Percentiles rank a stretch among this genome's conserved stretches.
These are phyloP conservation scores for Anneissia japonica DNA, from an alignment of 35 echinoderm and acorn worm genomes.

Conservation along the genomic window DNA sequence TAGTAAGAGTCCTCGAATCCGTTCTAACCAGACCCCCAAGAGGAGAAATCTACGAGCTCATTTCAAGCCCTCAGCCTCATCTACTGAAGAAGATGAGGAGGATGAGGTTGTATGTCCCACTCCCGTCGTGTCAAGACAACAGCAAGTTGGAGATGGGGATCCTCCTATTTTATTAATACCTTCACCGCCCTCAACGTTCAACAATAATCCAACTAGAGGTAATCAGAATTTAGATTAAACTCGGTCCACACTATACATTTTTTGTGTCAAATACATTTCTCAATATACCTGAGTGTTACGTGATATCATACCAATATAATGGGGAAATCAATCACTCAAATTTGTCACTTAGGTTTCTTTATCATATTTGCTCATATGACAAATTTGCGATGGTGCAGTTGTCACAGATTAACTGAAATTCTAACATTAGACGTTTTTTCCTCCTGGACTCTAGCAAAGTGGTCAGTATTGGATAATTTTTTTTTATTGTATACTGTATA, in stretches of 20 bases:
- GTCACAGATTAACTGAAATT: too few relatives aligned
- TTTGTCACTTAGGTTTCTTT: neutral
- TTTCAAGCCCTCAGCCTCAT: neutral
- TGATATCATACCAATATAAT: too few relatives aligned
- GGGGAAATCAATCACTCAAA: too few relatives aligned
- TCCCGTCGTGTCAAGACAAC: neutral
- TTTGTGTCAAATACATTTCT: too few relatives aligned
- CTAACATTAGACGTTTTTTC: too few relatives aligned
- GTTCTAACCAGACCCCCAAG: neutral
- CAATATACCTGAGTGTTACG: too few relatives aligned
- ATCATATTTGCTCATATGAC: neutral
- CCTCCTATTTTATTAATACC: neutral
- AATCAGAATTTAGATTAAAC: too few relatives aligned
- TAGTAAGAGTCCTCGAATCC: neutral
- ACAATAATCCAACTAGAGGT: neutral
- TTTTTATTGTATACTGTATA: constrained; percentile 2
- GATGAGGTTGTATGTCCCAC: neutral
- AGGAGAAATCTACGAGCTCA: neutral
- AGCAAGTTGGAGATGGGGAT: too few relatives aligned
- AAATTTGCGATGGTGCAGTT: too few relatives aligned
- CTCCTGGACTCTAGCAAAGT: neutral
- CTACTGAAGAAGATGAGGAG: neutral
- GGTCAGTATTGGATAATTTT: neutral
- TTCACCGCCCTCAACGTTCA: neutral
- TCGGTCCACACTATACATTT: too few relatives aligned